These are phyloP conservation scores for Calypte anna DNA, from an alignment of 2,113 vertebrate genomes.

Conservation along the genomic window DNA sequence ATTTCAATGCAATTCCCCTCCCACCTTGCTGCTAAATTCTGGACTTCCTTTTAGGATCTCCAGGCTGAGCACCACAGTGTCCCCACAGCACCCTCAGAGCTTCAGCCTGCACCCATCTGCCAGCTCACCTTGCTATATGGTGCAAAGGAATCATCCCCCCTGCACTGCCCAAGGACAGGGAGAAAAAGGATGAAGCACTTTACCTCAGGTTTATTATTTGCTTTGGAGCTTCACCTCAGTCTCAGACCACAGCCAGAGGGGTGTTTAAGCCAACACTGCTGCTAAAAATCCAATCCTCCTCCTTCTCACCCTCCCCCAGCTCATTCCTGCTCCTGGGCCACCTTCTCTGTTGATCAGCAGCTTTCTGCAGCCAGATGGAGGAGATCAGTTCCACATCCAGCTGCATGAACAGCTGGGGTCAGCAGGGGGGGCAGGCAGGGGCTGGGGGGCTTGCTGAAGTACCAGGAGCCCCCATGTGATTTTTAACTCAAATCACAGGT, in stretches of 20 bases:
- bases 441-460: neutral
- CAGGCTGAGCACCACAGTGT: neutral
- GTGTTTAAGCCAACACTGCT: neutral
- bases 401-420: neutral
- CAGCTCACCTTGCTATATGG: neutral
- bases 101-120: neutral
- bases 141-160: neutral
- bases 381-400: neutral
- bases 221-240: neutral
- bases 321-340: neutral
- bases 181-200: neutral
- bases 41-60: neutral
- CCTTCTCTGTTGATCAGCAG: slow-evolving; percentile 19
- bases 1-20: neutral
- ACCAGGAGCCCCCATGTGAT: fast-evolving
- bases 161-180: fast-evolving
- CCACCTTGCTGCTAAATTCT: fast-evolving
- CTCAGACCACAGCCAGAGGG: neutral
- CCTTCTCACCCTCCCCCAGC: neutral
- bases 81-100: neutral
- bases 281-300: neutral
- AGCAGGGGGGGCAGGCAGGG: neutral
- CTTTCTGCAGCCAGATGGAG: slow-evolving; percentile 58
- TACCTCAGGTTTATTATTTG: neutral
- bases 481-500: neutral